These are phyloP conservation scores for Adelphocoris suturalis DNA, from an alignment of 2,888 invertebrate genomes.

Conservation along the genomic window DNA sequence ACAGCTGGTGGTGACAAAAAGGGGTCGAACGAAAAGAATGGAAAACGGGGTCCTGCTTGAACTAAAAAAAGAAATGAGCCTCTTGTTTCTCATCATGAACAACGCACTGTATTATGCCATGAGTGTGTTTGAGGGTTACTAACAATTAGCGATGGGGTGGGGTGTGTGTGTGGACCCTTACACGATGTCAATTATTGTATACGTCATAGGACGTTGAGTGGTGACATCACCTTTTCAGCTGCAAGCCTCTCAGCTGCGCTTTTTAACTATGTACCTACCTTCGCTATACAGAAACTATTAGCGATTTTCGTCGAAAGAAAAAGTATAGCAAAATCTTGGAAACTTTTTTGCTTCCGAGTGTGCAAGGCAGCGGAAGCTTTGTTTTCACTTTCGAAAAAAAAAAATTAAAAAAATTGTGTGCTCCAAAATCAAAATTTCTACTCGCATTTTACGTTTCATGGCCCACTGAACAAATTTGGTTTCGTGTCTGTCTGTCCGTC, in stretches of 20 bases:
- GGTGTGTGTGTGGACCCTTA: not conserved
- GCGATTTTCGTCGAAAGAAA: too few relatives aligned
- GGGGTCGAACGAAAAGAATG: conserved; percentile 17
- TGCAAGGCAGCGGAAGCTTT: too few relatives aligned
- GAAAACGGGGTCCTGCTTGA: not conserved
- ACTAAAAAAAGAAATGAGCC: conserved; percentile 36
- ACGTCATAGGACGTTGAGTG: not conserved
- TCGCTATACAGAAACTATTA: too few relatives aligned
- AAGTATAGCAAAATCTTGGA: too few relatives aligned
- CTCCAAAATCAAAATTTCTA: too few relatives aligned
- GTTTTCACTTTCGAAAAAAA: too few relatives aligned
- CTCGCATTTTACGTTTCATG: too few relatives aligned
- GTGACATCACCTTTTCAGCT: not conserved
- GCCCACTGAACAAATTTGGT: too few relatives aligned
- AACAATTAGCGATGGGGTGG: not conserved
- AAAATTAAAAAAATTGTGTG: too few relatives aligned
- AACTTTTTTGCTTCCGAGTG: too few relatives aligned
- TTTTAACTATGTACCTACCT: too few relatives aligned
- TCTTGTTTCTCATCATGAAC: conserved; percentile 5
- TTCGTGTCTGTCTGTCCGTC: too few relatives aligned
- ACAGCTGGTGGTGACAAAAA: conserved; percentile 30
- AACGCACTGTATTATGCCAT: not conserved
- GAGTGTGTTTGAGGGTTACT: not conserved
- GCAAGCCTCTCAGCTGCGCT: not conserved
- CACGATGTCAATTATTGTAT: not conserved